phyloP scores from a whole-genome alignment of 2,797 vertebrate genomes.

The Tragopan temminckii region DNA sequence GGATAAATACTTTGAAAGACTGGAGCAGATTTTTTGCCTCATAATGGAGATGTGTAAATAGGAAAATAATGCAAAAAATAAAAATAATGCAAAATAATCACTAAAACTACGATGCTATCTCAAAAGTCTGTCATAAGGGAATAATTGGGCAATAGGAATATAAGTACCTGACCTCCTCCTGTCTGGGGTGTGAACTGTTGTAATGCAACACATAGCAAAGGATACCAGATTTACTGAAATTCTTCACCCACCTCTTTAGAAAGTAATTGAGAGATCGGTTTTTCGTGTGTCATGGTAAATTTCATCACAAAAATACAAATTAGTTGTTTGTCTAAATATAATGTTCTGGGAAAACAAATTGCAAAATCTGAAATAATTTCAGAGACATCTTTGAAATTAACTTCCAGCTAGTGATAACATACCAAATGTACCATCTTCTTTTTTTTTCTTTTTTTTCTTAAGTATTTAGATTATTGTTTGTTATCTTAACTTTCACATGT shows the following conservation, averaged over 20 bases:
- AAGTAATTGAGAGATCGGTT: not conserved
- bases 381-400: not conserved
- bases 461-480: not conserved
- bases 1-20: not conserved
- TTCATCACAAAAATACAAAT: not conserved
- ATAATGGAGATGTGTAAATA: slow-evolving; percentile 4
- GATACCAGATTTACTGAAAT: not conserved
- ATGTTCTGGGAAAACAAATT: not conserved
- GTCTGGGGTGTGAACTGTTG: not conserved
- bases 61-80: too few relatives aligned
- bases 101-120: not conserved
- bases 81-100: not conserved
- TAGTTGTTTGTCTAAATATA: slow-evolving; percentile 34
- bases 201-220: not conserved
- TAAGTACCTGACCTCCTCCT: not conserved
- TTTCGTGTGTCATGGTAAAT: not conserved
- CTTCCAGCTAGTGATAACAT: not conserved
- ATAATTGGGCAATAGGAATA: not conserved
- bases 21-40: not conserved
- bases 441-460: not conserved
- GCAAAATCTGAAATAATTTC: not conserved
- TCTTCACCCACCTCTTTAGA: not conserved
- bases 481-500: not conserved
- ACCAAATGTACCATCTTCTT: not conserved
- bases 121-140: not conserved